Evolutionary conservation across 2,113 vertebrate species (phyloP).

Genomic region (Nannospalax galili): DNA sequence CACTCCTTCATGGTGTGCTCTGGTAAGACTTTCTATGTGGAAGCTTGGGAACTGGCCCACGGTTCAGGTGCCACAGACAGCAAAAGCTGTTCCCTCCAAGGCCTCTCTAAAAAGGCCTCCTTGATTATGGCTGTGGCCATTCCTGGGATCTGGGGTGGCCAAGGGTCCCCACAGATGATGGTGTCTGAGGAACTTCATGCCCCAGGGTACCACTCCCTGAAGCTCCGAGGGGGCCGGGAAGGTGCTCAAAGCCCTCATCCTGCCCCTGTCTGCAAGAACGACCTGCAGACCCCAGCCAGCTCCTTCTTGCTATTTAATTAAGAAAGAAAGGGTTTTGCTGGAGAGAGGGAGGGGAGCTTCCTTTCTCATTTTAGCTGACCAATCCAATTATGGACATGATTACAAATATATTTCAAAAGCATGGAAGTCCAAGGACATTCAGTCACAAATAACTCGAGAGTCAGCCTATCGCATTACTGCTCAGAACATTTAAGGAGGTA

Average conservation of each 20-base stretch:
- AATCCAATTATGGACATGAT: background rate
- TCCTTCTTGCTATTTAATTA: conserved; percentile 29
- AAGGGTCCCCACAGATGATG: background rate
- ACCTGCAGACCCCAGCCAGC: background rate
- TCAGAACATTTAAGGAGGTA: background rate
- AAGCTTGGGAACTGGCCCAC: background rate
- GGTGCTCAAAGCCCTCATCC: background rate
- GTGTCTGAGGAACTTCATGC: background rate
- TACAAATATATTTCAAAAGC: background rate
- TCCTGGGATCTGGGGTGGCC: background rate
- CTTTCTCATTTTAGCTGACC: background rate
- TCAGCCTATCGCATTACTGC: background rate
- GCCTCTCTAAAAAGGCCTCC: background rate
- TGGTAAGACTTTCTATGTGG: background rate
- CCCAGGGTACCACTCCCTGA: background rate
- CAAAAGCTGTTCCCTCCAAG: background rate
- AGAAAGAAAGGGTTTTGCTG: background rate
- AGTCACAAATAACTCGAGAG: background rate
- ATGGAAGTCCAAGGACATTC: rapidly evolving
- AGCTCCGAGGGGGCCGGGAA: background rate
- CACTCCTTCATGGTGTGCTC: rapidly evolving
- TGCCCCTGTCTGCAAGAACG: background rate
- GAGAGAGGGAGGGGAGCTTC: background rate
- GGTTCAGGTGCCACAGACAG: background rate
- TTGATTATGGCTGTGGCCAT: background rate